Percentiles rank a stretch among this genome's conserved stretches.
Conservation (phyloP, 2,888 invertebrate species). For the Papilio elwesi region DNA sequence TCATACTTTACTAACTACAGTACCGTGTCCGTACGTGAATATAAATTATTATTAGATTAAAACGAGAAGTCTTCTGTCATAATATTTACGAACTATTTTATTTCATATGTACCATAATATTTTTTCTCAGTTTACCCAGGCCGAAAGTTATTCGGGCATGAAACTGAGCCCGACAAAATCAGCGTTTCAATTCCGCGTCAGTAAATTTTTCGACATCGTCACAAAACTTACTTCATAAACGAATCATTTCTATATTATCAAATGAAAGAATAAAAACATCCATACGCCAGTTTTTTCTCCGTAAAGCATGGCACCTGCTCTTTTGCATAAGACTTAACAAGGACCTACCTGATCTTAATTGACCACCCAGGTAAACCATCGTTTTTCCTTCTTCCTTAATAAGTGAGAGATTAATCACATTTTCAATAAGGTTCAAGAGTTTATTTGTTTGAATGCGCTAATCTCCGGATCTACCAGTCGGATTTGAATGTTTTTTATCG, state of each 20-base stretch:
- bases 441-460: too few relatives aligned
- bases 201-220: conserved; percentile 29
- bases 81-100: conserved; percentile 8
- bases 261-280: not conserved
- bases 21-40: too few relatives aligned
- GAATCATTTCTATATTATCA: conserved; percentile 9
- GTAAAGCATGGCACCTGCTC: not conserved
- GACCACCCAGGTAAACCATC: too few relatives aligned
- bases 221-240: conserved; percentile 22
- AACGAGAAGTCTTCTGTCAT: not conserved
- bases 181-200: conserved; percentile 33
- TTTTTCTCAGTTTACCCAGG: conserved; percentile 6
- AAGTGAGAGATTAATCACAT: too few relatives aligned
- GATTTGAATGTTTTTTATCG: too few relatives aligned
- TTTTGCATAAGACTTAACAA: not conserved
- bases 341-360: not conserved
- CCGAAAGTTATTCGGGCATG: conserved; percentile 24
- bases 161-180: conserved; percentile 35
- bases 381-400: too few relatives aligned
- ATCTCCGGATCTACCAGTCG: too few relatives aligned
- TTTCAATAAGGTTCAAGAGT: too few relatives aligned
- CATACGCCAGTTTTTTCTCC: not conserved
- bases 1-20: too few relatives aligned
- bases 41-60: not conserved
- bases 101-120: conserved; percentile 4